These are phyloP conservation scores for Paelopatides confundens DNA, from an alignment of 53 echinoderm and acorn worm genomes.

Conservation along the genomic window DNA sequence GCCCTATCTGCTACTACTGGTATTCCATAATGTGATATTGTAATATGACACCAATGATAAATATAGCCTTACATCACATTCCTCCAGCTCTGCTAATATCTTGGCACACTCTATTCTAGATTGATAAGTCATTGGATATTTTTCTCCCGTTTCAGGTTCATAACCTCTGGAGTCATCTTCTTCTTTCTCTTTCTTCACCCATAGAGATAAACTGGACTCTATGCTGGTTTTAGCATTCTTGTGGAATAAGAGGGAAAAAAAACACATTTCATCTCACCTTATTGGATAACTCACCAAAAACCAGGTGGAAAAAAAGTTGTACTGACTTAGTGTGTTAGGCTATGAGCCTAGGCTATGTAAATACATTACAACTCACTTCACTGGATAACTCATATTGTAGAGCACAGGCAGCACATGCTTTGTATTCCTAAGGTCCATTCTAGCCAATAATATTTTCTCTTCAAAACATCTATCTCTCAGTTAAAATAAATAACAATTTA, in stretches of 20 bases:
- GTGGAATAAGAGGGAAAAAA: background rate
- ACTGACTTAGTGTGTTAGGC: too few species aligned
- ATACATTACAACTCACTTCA: too few species aligned
- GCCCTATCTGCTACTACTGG: too few species aligned
- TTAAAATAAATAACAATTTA: too few species aligned
- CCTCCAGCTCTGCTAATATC: conserved; percentile 81
- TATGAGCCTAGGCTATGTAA: too few species aligned
- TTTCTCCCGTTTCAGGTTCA: background rate
- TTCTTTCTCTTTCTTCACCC: conserved; percentile 66
- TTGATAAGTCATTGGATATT: conserved; percentile 64
- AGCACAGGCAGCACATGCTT: too few species aligned
- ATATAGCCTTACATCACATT: conserved; percentile 78
- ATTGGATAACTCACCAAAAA: too few species aligned
- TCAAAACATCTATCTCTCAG: too few species aligned
- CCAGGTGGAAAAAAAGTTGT: too few species aligned
- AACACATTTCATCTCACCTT: background rate
- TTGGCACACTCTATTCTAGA: conserved; percentile 82
- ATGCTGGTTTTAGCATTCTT: conserved; percentile 83
- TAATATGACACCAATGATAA: background rate
- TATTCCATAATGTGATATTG: background rate
- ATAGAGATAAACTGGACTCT: conserved; percentile 86
- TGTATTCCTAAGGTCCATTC: too few species aligned
- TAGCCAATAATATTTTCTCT: too few species aligned
- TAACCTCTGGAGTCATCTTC: background rate
- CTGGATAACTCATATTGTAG: too few species aligned